A percentile compares a stretch with the other conserved stretches of the same genome.
phyloP scores from a whole-genome alignment of 1,140 invertebrate species.

The Phymastichus coffea region DNA sequence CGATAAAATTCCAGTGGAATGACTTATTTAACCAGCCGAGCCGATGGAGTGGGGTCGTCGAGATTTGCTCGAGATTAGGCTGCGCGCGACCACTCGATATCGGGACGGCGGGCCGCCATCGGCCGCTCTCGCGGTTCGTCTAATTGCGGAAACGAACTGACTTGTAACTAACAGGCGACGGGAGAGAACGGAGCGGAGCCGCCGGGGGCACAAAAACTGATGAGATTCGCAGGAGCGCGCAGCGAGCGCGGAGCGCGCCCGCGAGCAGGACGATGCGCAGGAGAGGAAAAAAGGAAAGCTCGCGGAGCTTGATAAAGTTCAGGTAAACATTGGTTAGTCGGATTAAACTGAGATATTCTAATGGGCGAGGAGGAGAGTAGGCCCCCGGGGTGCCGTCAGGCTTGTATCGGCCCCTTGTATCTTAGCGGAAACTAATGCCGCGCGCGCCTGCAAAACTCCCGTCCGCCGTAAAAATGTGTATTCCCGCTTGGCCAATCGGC shows the following conservation, averaged over 20 bases:
- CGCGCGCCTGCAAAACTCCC: conserved; percentile 31
- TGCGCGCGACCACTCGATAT: too few species aligned
- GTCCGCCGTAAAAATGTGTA: conserved; percentile 32
- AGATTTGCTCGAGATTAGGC: too few species aligned
- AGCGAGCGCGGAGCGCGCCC: conserved; percentile 11
- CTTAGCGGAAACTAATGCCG: conserved; percentile 37
- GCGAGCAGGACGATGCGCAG: not conserved
- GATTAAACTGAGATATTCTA: conserved; percentile 54
- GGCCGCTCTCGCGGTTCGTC: too few species aligned
- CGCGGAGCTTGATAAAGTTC: conserved; percentile 33
- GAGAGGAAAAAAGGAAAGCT: not conserved
- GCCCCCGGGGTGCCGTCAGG: conserved; percentile 47
- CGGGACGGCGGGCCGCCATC: too few species aligned
- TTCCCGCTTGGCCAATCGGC: conserved; percentile 41
- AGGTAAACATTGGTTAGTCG: conserved; percentile 44
- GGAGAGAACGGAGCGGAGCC: too few species aligned
- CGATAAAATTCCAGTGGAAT: conserved; percentile 47
- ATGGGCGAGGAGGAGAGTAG: conserved; percentile 40
- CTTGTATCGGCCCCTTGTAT: conserved; percentile 45
- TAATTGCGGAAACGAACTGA: too few species aligned
- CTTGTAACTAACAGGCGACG: too few species aligned
- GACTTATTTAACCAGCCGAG: conserved; percentile 40
- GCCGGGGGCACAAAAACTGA: too few species aligned
- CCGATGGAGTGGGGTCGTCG: too few species aligned
- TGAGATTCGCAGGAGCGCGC: not conserved